Percentiles rank a stretch among this genome's conserved stretches.
These are phyloP conservation scores for Saimiri boliviensis DNA, from an alignment of 2,113 vertebrate genomes.

Conservation along the genomic window DNA sequence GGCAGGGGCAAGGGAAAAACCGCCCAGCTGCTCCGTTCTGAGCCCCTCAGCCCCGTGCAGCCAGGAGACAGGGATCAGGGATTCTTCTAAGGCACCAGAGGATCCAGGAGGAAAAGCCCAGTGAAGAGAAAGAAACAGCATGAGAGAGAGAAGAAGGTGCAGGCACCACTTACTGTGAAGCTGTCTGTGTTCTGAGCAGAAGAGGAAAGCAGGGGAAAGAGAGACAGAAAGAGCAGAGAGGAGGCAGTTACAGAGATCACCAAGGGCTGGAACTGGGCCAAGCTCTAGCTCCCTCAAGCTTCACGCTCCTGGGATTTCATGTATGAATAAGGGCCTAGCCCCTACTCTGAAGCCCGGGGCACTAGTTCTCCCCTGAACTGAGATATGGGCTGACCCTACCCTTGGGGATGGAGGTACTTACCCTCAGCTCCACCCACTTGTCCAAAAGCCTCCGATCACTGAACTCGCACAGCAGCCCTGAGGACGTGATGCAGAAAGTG, in stretches of 20 bases:
- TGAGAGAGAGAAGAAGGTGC: slow-evolving; percentile 47
- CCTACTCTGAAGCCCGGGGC: background rate
- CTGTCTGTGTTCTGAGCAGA: slow-evolving; percentile 92
- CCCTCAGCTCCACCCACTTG: slow-evolving; percentile 99
- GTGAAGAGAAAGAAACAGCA: slow-evolving; percentile 60
- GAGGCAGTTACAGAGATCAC: slow-evolving; percentile 70
- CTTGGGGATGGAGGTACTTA: slow-evolving; percentile 82
- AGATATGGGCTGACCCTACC: background rate
- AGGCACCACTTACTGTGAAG: slow-evolving; percentile 91
- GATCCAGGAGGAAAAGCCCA: slow-evolving; percentile 34
- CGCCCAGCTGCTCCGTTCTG: background rate
- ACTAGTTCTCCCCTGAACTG: background rate
- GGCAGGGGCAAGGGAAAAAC: background rate
- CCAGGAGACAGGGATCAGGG: background rate
- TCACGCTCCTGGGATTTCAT: background rate
- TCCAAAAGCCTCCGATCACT: slow-evolving; percentile 95
- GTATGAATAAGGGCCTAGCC: background rate
- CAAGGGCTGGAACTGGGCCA: background rate
- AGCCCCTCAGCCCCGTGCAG: background rate
- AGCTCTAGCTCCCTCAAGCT: background rate
- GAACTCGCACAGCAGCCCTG: slow-evolving; percentile 96
- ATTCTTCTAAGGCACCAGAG: background rate
- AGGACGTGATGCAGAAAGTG: slow-evolving; percentile 99
- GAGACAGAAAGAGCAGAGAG: slow-evolving; percentile 78
- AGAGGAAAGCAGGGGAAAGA: slow-evolving; percentile 82